Evolutionary conservation across 92 coral and sea anemone species (phyloP).

Genomic region (Bergia sp.): DNA sequence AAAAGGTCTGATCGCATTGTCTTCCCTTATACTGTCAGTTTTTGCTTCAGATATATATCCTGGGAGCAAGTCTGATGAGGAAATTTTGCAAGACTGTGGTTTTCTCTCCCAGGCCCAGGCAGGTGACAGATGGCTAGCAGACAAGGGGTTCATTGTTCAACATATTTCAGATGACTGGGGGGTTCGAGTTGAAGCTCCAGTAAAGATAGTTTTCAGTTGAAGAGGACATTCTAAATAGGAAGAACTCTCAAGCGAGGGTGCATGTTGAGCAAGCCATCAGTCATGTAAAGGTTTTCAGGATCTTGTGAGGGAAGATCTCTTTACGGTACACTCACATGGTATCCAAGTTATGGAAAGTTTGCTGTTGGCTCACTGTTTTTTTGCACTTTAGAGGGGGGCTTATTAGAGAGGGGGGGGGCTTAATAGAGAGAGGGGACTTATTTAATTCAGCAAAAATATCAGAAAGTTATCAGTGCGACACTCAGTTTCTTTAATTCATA

Average conservation of each 20-base stretch:
- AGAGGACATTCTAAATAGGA: slow-evolving; percentile 56
- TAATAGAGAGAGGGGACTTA: no score
- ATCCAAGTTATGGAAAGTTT: slow-evolving; percentile 60
- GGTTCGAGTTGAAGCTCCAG: slow-evolving; percentile 63
- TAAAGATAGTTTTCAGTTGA: slow-evolving; percentile 51
- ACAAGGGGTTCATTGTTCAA: slow-evolving; percentile 61
- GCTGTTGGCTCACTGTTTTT: slow-evolving; percentile 56
- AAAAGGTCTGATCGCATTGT: slow-evolving; percentile 33
- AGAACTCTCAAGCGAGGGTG: slow-evolving; percentile 55
- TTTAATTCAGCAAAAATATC: no score
- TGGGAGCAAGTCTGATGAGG: slow-evolving; percentile 50
- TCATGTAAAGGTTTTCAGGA: slow-evolving; percentile 46
- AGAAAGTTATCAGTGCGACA: no score
- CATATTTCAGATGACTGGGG: slow-evolving; percentile 60
- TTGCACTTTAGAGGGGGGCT: background rate
- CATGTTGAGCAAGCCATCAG: slow-evolving; percentile 55
- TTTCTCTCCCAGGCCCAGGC: slow-evolving; percentile 35
- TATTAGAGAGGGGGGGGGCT: no score
- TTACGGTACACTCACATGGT: slow-evolving; percentile 43
- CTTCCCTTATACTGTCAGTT: slow-evolving; percentile 33
- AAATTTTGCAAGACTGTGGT: slow-evolving; percentile 43
- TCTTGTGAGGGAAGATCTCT: slow-evolving; percentile 45
- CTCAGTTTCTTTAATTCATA: no score
- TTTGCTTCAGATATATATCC: slow-evolving; percentile 45
- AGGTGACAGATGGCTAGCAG: slow-evolving; percentile 66